Evolutionary conservation across 2,888 invertebrate genomes (phyloP).

Genomic region (Antheraea yamamai): DNA sequence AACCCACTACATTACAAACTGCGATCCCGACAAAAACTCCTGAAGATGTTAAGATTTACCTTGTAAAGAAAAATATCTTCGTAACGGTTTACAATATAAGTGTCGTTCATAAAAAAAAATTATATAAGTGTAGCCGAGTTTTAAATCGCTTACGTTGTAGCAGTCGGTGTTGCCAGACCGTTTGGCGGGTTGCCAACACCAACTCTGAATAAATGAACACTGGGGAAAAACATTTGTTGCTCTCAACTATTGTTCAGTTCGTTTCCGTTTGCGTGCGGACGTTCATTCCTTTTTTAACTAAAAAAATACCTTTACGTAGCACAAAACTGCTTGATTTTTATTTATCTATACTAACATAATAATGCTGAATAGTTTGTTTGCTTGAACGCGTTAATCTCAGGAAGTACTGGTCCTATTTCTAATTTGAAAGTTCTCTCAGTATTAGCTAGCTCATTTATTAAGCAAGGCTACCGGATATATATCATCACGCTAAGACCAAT

Average conservation of each 20-base stretch:
- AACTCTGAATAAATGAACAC: constrained; percentile 56
- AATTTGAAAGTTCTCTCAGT: no score
- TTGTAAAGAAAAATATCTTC: background rate
- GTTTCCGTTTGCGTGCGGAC: constrained; percentile 6
- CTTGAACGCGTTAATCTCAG: no score
- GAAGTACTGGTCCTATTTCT: no score
- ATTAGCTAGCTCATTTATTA: no score
- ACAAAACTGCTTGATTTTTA: background rate
- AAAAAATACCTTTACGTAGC: background rate
- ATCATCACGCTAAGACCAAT: no score
- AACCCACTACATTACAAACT: no score
- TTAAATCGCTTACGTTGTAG: constrained; percentile 41
- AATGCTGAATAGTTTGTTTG: no score
- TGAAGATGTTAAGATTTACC: no score
- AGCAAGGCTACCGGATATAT: no score
- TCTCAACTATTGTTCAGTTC: constrained; percentile 39
- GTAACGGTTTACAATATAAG: background rate
- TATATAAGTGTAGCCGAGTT: constrained; percentile 17
- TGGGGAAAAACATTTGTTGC: constrained; percentile 58
- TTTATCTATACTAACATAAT: no score
- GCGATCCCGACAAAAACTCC: no score
- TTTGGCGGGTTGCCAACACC: constrained; percentile 48
- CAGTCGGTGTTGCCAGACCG: constrained; percentile 39
- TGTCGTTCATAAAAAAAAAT: background rate
- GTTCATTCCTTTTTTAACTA: background rate